Evolutionary conservation across 2,113 vertebrate genomes (phyloP).

Genomic region (Cyanoliseus patagonus): DNA sequence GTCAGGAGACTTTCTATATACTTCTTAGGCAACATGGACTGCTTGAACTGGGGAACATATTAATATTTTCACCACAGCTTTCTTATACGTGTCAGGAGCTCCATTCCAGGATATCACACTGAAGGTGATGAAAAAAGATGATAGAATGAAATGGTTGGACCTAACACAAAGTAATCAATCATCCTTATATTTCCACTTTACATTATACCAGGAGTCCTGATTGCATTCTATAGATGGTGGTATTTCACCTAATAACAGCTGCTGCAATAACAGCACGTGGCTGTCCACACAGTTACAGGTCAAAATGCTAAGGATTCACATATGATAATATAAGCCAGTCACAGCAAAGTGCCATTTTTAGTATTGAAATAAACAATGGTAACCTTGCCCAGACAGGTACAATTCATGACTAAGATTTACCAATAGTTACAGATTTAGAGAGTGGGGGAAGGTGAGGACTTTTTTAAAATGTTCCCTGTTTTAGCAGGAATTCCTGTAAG

Average conservation of each 20-base stretch:
- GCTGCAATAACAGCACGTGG: neutral
- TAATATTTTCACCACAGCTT: constrained; percentile 71
- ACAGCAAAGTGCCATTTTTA: neutral
- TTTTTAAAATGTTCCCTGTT: neutral
- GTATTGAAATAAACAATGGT: neutral
- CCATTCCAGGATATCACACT: constrained; percentile 69
- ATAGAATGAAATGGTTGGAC: constrained; percentile 70
- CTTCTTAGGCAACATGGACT: constrained; percentile 69
- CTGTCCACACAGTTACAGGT: neutral
- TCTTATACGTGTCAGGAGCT: constrained; percentile 74
- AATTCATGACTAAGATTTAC: neutral
- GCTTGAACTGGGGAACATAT: constrained; percentile 73
- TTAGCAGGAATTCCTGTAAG: neutral
- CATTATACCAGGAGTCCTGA: constrained; percentile 71
- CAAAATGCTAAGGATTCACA: neutral
- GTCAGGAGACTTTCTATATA: constrained; percentile 76
- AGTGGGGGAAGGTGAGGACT: rapidly evolving
- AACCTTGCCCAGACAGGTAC: neutral
- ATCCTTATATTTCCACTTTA: constrained; percentile 77
- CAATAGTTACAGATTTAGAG: neutral
- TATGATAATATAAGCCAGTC: neutral
- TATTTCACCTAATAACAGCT: constrained; percentile 67
- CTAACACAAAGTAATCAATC: constrained; percentile 76
- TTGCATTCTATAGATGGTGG: constrained; percentile 62
- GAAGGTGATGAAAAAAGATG: constrained; percentile 75